A percentile compares a stretch with the other conserved stretches of the same genome.
These are phyloP conservation scores for Drosophila quadrilineata DNA, from an alignment of 1,140 invertebrate species.

Conservation along the genomic window DNA sequence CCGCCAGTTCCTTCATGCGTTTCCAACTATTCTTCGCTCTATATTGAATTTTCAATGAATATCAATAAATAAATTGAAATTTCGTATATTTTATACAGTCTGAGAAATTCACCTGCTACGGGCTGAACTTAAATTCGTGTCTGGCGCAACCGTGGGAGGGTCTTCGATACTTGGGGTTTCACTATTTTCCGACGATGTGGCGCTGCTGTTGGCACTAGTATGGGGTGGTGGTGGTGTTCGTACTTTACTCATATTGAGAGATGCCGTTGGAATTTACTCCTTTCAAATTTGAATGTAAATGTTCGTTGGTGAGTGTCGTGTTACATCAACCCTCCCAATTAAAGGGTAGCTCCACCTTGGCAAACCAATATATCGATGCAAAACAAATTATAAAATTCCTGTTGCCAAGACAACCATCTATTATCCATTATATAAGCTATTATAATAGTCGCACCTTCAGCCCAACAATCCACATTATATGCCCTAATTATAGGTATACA, in stretches of 20 bases:
- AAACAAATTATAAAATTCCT: constrained; percentile 44
- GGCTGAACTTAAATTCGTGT: constrained; percentile 38
- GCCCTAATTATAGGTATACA: too few species aligned
- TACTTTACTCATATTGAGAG: constrained; percentile 51
- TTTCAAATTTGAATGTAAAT: constrained; percentile 59
- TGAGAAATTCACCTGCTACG: constrained; percentile 37
- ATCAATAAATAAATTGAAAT: neutral
- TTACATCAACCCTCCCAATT: constrained; percentile 19
- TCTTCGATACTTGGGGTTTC: constrained; percentile 71
- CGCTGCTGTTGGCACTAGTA: constrained; percentile 64
- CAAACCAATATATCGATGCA: constrained; percentile 65
- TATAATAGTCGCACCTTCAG: too few species aligned
- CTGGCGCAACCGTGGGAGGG: constrained; percentile 35
- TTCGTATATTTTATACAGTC: neutral
- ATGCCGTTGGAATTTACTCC: constrained; percentile 23
- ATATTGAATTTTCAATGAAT: neutral
- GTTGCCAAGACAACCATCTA: constrained; percentile 47
- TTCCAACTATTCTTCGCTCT: constrained; percentile 70
- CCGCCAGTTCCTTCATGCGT: constrained; percentile 70
- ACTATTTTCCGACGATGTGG: constrained; percentile 72
- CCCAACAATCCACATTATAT: too few species aligned
- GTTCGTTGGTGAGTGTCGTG: constrained; percentile 40
- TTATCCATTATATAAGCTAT: too few species aligned
- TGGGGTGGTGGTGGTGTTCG: constrained; percentile 37
- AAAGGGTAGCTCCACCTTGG: constrained; percentile 26